Conservation (phyloP, 1,140 invertebrate genomes). For the Magallana gigas region DNA sequence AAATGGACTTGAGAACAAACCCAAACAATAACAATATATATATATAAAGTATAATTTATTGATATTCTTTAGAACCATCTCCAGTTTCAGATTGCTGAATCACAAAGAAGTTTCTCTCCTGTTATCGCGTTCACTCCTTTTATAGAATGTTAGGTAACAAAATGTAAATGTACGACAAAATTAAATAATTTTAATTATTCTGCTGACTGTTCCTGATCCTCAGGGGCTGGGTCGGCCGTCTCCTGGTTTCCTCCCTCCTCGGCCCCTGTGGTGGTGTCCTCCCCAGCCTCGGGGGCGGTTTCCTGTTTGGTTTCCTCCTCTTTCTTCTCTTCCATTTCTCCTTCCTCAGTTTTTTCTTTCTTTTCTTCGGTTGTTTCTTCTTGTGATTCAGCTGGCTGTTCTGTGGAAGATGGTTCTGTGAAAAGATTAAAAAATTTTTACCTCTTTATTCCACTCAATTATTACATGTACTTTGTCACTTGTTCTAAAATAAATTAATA, state of each 20-base stretch:
- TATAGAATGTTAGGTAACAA: no score
- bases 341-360: slow-evolving; percentile 51
- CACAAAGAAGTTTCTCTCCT: no score
- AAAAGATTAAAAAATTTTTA: background rate
- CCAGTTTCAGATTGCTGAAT: no score
- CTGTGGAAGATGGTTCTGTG: background rate
- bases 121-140: no score
- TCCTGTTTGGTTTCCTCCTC: slow-evolving; percentile 49
- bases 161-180: no score
- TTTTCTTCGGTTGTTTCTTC: slow-evolving; percentile 43
- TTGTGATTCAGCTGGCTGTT: slow-evolving; percentile 42
- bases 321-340: slow-evolving; percentile 53
- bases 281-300: slow-evolving; percentile 45
- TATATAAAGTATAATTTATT: no score
- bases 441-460: background rate
- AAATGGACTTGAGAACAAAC: no score
- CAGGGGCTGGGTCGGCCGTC: background rate
- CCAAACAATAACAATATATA: no score
- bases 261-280: slow-evolving; percentile 47
- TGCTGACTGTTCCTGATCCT: background rate
- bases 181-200: background rate
- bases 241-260: slow-evolving; percentile 32
- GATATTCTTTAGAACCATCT: no score
- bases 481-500: no score
- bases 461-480: no score